These are phyloP conservation scores for Eunapius fragilis DNA, from an alignment of 37 sponge, comb jelly and placozoan species.

Conservation along the genomic window DNA sequence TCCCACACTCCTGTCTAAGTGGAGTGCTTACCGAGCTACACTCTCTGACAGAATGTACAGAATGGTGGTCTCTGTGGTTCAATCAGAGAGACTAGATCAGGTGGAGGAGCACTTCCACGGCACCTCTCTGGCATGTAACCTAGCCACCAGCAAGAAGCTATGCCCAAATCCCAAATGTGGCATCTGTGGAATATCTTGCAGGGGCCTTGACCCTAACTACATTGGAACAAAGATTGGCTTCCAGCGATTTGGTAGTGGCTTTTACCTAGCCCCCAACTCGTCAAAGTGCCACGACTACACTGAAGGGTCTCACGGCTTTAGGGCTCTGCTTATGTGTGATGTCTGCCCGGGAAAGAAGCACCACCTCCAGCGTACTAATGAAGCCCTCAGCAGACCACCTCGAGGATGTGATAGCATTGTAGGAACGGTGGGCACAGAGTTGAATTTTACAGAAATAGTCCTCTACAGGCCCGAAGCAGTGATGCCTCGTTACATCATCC, in stretches of 20 bases:
- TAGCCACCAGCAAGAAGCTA: slow-evolving; percentile 10
- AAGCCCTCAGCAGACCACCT: slow-evolving; percentile 50
- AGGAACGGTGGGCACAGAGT: slow-evolving; percentile 42
- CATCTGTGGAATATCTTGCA: slow-evolving; percentile 64
- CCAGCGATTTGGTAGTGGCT: slow-evolving; percentile 73
- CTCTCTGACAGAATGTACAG: slow-evolving; percentile 14
- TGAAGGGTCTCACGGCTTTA: slow-evolving; percentile 35
- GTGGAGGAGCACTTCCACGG: slow-evolving; percentile 74
- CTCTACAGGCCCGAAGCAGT: slow-evolving; percentile 62
- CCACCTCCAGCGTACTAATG: slow-evolving; percentile 23
- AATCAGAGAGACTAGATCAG: no score
- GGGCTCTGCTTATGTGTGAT: slow-evolving; percentile 71
- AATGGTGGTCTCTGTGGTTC: no score
- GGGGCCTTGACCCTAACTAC: slow-evolving; percentile 49
- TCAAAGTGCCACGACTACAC: slow-evolving; percentile 88
- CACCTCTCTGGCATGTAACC: slow-evolving; percentile 69
- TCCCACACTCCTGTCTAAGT: slow-evolving; percentile 5
- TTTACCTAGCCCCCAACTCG: slow-evolving; percentile 83
- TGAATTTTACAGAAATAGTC: slow-evolving; percentile 73
- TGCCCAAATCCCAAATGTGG: slow-evolving; percentile 64
- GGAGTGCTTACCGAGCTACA: slow-evolving; percentile 10
- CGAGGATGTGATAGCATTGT: slow-evolving; percentile 58
- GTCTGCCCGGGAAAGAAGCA: slow-evolving; percentile 68
- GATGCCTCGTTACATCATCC: slow-evolving; percentile 63
- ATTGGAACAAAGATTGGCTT: slow-evolving; percentile 60